These are phyloP conservation scores for Ischnura elegans DNA, from an alignment of 2,888 invertebrate species.

Conservation along the genomic window DNA sequence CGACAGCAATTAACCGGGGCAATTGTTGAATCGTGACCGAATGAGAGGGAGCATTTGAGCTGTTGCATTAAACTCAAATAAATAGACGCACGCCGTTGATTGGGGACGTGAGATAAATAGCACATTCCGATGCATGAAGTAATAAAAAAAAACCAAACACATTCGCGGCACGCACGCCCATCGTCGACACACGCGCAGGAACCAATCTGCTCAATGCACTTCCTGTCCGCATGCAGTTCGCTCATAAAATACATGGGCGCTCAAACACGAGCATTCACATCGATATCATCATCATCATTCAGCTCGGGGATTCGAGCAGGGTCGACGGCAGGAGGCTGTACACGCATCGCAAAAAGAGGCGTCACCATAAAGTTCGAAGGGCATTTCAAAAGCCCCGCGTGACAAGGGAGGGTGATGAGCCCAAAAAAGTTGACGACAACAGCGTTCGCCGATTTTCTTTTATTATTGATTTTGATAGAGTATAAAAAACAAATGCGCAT, in stretches of 20 bases:
- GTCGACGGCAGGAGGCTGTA: neutral
- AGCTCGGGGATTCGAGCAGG: neutral
- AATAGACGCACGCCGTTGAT: neutral
- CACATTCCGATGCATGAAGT: neutral
- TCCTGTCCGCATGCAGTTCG: neutral
- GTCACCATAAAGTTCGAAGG: neutral
- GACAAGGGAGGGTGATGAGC: neutral
- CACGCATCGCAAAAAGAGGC: neutral
- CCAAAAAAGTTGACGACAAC: neutral
- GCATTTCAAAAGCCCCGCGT: neutral
- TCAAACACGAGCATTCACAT: neutral
- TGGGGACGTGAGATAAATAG: neutral
- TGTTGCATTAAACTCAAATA: neutral
- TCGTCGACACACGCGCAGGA: neutral
- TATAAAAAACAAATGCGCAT: too few relatives aligned
- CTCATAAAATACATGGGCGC: neutral
- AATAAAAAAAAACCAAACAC: neutral
- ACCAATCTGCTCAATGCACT: neutral
- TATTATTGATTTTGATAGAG: too few relatives aligned
- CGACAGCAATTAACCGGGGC: neutral
- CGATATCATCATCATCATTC: neutral
- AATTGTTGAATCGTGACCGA: slow-evolving; percentile 10
- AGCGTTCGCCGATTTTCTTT: neutral
- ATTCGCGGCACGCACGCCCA: neutral
- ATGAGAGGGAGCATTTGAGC: neutral